Evolutionary conservation across 92 coral and sea anemone genomes (phyloP).

Genomic region (Umimayanthus kanabou): DNA sequence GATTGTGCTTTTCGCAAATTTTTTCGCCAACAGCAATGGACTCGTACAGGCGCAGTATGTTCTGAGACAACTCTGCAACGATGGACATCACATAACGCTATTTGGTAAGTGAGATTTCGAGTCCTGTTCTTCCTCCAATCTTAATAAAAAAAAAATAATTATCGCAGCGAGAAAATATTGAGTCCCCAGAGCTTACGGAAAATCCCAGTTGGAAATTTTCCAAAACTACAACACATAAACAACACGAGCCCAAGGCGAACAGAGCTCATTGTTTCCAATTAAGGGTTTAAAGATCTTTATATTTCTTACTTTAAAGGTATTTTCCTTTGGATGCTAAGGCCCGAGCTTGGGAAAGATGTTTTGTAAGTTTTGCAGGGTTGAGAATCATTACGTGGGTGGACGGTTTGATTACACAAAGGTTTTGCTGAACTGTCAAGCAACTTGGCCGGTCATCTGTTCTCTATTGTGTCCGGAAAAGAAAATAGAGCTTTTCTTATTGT

Average conservation of each 20-base stretch:
- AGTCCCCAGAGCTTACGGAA: neutral
- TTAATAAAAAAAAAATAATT: neutral
- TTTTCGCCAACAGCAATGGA: constrained; percentile 83
- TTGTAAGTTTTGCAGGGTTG: neutral
- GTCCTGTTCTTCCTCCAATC: neutral
- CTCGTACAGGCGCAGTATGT: constrained; percentile 94
- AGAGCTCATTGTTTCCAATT: neutral
- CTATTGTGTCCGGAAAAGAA: constrained; percentile 14
- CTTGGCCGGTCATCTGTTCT: constrained; percentile 5
- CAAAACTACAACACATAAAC: constrained; percentile 16
- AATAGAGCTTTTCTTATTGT: neutral
- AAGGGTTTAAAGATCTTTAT: neutral
- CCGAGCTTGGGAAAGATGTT: too few relatives aligned
- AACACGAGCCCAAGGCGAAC: neutral
- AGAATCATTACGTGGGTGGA: neutral
- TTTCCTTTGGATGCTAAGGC: neutral
- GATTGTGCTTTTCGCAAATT: constrained; percentile 92
- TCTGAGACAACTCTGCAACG: constrained; percentile 91
- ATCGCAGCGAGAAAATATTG: neutral
- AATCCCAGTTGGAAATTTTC: constrained; percentile 32
- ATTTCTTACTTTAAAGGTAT: neutral
- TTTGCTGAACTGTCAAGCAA: constrained; percentile 28
- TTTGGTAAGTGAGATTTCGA: constrained; percentile 70
- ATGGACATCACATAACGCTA: constrained; percentile 89
- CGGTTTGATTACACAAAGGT: neutral